Evolutionary conservation across 1,140 invertebrate species (phyloP).

Genomic region (Acromyrmex echinatior): DNA sequence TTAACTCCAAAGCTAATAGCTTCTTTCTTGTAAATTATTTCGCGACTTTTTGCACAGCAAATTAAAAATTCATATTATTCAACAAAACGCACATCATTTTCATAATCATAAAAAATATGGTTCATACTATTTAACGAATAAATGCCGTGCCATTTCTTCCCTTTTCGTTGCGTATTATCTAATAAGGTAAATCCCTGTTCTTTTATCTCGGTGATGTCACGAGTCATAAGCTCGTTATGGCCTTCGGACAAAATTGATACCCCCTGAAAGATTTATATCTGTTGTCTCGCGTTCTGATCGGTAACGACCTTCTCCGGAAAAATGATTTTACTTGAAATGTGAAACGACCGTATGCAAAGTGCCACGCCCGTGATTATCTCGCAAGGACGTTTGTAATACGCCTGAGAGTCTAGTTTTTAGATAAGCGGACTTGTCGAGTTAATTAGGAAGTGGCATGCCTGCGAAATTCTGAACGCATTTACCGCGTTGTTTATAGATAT

Average conservation of each 20-base stretch:
- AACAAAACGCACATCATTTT: neutral
- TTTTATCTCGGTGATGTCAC: neutral
- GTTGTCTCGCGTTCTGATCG: constrained; percentile 42
- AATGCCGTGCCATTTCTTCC: neutral
- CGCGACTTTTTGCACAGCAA: neutral
- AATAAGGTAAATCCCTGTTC: constrained; percentile 24
- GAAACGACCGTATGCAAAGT: constrained; percentile 46
- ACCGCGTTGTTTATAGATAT: neutral
- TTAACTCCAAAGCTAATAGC: neutral
- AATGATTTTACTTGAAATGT: constrained; percentile 52
- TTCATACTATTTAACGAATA: neutral
- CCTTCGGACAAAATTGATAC: constrained; percentile 44
- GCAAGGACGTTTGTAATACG: constrained; percentile 52
- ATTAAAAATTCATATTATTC: constrained; percentile 7
- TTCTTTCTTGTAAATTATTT: neutral
- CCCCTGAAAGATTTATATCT: constrained; percentile 46
- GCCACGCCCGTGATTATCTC: constrained; percentile 48
- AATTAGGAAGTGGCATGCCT: constrained; percentile 44
- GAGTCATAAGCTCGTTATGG: constrained; percentile 19
- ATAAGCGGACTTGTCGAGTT: constrained; percentile 37
- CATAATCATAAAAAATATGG: neutral
- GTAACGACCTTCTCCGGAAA: constrained; percentile 41
- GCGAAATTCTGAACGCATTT: constrained; percentile 19
- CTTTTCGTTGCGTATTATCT: neutral
- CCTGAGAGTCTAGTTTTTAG: constrained; percentile 4